Evolutionary conservation across 2,113 vertebrate genomes (phyloP), one percentile per base, ranked within the genome.

Genomic region (Phalacrocorax pelagicus): DNA sequence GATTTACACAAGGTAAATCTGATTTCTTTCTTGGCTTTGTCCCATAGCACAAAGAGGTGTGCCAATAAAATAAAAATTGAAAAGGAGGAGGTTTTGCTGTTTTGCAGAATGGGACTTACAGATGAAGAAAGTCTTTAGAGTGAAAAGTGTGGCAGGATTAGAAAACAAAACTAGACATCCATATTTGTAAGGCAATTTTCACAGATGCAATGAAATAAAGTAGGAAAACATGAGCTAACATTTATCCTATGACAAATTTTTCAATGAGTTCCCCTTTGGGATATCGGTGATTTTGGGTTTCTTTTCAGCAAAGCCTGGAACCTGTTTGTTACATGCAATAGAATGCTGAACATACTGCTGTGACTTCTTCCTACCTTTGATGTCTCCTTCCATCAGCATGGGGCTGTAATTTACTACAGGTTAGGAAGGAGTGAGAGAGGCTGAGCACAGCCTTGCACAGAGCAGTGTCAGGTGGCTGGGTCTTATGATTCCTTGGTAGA

Each of bases 401-500:
- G 65, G 62, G 27, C 46, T 61, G 17, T 12, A 8, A 2, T 15
- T 20, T 22, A 32, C 5, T 15, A 12, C n/a, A 51, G 52, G 10
- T 10, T 2, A 10, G 61, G 65, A 47, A 21, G 40, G 49, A 63
- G 29, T 6, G 29, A 15, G 34, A 27, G 34, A 49, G 63, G 34
- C 29, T 66, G 86, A 23, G 18, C 21, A 1, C 11, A 19, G n/a
- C 11, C 36, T 30, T 0, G 3, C 27, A 1, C 27, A 1, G 27
- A 21, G 23, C 16, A 7, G 38, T 11, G 62, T 4, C 47, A 4
- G 55, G 54, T 26, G 38, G 11, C 57, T 65, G 78, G 16, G 22
- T 62, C 51, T 32, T 36, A 2, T 0, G 3, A 3, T 22, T 24
- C 3, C 58, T 57, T 0, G 1, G 47, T 3, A 54, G 44, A 30